Evolutionary conservation across 2,797 vertebrate species (phyloP).

Genomic region (Psittacula derbiana): DNA sequence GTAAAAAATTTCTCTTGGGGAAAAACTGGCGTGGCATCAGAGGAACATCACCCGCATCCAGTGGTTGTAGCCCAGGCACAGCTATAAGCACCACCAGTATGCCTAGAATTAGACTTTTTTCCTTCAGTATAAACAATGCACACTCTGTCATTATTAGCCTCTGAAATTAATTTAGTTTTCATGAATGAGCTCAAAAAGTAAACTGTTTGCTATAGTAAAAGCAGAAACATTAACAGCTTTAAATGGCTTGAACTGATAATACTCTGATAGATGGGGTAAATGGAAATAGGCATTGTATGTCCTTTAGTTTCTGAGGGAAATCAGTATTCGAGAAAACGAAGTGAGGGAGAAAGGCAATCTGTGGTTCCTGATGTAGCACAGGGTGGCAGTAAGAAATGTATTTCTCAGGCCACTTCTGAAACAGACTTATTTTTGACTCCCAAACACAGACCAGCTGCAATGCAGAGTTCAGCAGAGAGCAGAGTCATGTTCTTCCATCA

Average conservation of each 20-base stretch:
- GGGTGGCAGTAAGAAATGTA: not conserved
- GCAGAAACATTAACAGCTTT: constrained; percentile 23
- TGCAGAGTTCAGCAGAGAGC: constrained; percentile 30
- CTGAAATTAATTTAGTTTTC: constrained; percentile 6
- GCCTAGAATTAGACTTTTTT: not conserved
- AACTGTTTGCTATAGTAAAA: not conserved
- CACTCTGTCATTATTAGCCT: not conserved
- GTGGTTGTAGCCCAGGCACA: not conserved
- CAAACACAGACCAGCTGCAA: not conserved
- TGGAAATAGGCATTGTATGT: not conserved
- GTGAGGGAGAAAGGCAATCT: not conserved
- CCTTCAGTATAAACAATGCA: not conserved
- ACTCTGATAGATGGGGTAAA: not conserved
- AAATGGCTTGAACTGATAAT: not conserved
- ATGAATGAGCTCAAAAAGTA: not conserved
- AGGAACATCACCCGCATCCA: not conserved
- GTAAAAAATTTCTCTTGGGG: not conserved
- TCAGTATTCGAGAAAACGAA: not conserved
- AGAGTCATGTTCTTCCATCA: constrained; percentile 52
- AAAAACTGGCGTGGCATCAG: not conserved
- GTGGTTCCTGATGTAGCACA: not conserved
- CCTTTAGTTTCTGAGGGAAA: not conserved
- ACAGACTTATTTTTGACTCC: not conserved
- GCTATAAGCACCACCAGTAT: not conserved
- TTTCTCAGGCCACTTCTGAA: not conserved